These are phyloP conservation scores for Orycteropus afer DNA, from an alignment of 2,113 vertebrate species.

Conservation along the genomic window DNA sequence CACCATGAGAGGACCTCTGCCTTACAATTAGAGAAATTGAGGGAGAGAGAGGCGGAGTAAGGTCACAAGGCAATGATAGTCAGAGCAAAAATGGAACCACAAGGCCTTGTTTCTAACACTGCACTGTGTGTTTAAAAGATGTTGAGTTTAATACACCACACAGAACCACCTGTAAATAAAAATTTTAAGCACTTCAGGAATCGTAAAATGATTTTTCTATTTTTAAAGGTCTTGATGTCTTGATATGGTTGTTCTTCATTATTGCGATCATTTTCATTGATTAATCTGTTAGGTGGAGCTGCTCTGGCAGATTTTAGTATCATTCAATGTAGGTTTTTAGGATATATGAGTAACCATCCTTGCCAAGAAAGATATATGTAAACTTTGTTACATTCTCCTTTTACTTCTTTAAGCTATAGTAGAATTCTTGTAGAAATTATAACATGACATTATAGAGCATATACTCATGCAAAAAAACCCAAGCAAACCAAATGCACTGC, in stretches of 20 bases:
- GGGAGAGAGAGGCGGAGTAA: not conserved
- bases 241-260: not conserved
- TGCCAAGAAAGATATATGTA: not conserved
- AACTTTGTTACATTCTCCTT: conserved; percentile 27
- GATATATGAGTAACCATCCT: too few relatives aligned
- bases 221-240: not conserved
- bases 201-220: not conserved
- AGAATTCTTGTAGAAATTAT: not conserved
- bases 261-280: not conserved
- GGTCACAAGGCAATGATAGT: not conserved
- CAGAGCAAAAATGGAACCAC: not conserved
- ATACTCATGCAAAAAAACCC: too few relatives aligned
- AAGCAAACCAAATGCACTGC: too few relatives aligned
- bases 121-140: not conserved
- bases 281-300: not conserved
- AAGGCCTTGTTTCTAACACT: not conserved
- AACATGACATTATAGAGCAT: conserved; percentile 20
- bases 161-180: not conserved
- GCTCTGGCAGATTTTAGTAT: not conserved
- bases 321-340: not conserved
- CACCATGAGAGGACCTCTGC: not conserved
- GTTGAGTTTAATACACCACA: not conserved
- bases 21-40: not conserved
- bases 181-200: not conserved
- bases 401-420: conserved; percentile 3